Conservation (phyloP, 92 coral and sea anemone species). For the Zoanthus sociatus region DNA sequence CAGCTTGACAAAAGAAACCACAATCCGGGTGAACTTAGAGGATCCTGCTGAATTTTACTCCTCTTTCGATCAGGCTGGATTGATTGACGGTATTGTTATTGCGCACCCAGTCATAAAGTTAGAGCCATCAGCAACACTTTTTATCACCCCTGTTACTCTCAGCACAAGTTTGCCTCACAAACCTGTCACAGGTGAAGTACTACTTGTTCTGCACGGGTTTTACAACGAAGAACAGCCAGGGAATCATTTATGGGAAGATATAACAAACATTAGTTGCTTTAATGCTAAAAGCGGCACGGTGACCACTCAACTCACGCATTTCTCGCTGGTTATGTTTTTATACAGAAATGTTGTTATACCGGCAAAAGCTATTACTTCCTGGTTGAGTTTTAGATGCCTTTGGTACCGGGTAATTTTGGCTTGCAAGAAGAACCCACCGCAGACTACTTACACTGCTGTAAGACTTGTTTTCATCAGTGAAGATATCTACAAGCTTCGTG, state of each 20-base stretch:
- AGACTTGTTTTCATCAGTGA: constrained; percentile 4
- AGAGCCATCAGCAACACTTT: constrained; percentile 7
- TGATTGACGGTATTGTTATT: neutral
- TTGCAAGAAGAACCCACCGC: constrained; percentile 1
- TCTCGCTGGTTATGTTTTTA: neutral
- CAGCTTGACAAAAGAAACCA: neutral
- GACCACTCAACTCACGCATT: constrained; percentile 17
- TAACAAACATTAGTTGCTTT: neutral
- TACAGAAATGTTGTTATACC: neutral
- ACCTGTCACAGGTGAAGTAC: constrained; percentile 1
- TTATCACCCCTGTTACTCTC: constrained; percentile 22
- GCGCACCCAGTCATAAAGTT: constrained; percentile 17
- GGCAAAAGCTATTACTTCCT: neutral
- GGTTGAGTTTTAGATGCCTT: constrained; percentile 2
- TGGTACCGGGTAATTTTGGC: constrained; percentile 5
- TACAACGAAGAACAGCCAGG: constrained; percentile 18
- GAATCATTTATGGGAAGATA: constrained; percentile 13
- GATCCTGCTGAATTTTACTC: constrained; percentile 28
- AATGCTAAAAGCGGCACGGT: neutral
- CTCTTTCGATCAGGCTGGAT: constrained; percentile 2
- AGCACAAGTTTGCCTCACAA: constrained; percentile 6
- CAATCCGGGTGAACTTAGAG: constrained; percentile 3
- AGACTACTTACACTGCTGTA: neutral
- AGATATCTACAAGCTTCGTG: constrained; percentile 1
- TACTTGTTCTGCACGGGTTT: constrained; percentile 20